Percentiles rank a stretch among this genome's conserved stretches.
Conservation (phyloP, 2,888 invertebrate genomes). For the Plutella xylostella region DNA sequence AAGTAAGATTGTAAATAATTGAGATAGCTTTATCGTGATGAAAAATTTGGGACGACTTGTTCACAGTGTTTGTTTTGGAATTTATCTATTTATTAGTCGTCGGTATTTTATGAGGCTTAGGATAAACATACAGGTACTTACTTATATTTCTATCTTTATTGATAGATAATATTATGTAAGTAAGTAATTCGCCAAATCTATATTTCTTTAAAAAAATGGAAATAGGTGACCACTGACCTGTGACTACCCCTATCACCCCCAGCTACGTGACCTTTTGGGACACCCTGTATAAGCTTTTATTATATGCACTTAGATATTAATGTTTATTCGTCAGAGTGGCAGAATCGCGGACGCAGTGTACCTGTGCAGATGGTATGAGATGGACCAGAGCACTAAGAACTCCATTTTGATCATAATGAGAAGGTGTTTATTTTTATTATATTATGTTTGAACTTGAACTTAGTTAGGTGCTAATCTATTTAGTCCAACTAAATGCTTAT, state of each 20-base stretch:
- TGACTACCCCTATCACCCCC: too few relatives aligned
- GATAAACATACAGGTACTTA: background rate
- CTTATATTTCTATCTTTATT: slow-evolving; percentile 17
- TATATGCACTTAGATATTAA: too few relatives aligned
- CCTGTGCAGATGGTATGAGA: slow-evolving; percentile 39
- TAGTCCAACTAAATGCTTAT: background rate
- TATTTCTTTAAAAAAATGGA: too few relatives aligned
- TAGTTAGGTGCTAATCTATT: background rate
- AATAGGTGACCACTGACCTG: too few relatives aligned
- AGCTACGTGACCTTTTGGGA: too few relatives aligned
- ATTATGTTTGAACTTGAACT: slow-evolving; percentile 25
- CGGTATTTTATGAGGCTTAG: background rate
- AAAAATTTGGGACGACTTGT: background rate
- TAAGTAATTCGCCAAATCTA: too few relatives aligned
- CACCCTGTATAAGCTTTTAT: too few relatives aligned
- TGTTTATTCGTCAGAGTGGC: too few relatives aligned
- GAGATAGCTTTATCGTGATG: too few relatives aligned
- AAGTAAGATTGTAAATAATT: too few relatives aligned
- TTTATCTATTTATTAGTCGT: too few relatives aligned
- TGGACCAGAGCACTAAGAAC: slow-evolving; percentile 39
- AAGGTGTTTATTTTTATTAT: slow-evolving; percentile 23
- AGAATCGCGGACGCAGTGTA: slow-evolving; percentile 40
- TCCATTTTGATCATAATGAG: slow-evolving; percentile 36
- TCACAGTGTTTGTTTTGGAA: background rate
- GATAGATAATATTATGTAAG: too few relatives aligned